Percentiles rank a stretch among this genome's conserved stretches.
Evolutionary conservation across 2,113 vertebrate genomes (phyloP).

Genomic region (Gavia stellata): DNA sequence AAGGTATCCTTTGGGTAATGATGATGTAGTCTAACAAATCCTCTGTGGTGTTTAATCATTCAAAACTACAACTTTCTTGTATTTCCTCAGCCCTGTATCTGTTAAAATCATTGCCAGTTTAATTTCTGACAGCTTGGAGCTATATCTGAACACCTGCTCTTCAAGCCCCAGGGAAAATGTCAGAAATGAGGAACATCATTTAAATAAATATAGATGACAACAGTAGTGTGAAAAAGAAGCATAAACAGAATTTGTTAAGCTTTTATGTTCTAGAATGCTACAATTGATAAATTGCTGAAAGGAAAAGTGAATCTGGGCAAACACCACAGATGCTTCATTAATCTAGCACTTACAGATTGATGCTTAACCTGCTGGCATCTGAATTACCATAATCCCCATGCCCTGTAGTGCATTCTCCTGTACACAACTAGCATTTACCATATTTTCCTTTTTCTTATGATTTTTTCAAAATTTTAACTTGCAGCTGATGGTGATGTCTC

Average conservation of each 20-base stretch:
- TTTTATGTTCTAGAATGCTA: neutral
- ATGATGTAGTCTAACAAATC: neutral
- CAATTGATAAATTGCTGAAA: neutral
- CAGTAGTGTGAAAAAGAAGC: neutral
- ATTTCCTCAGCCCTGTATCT: neutral
- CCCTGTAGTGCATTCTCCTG: neutral
- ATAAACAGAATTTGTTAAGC: neutral
- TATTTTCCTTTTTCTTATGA: neutral
- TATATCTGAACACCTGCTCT: conserved; percentile 24
- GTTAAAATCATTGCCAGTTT: neutral
- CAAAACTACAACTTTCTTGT: neutral
- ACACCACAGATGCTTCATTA: conserved; percentile 14
- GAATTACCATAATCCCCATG: neutral
- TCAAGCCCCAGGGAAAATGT: neutral
- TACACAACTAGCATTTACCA: neutral
- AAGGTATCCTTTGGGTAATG: neutral
- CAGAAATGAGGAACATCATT: neutral
- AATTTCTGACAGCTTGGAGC: conserved; percentile 25
- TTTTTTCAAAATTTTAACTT: neutral
- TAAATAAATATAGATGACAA: conserved; percentile 19
- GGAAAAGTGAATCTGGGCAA: neutral
- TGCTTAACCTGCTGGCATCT: neutral
- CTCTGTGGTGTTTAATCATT: neutral
- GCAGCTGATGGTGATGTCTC: neutral
- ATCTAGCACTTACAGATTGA: neutral